phyloP scores from a whole-genome alignment of 2,888 invertebrate species.

The Eutolmus rufibarbis region DNA sequence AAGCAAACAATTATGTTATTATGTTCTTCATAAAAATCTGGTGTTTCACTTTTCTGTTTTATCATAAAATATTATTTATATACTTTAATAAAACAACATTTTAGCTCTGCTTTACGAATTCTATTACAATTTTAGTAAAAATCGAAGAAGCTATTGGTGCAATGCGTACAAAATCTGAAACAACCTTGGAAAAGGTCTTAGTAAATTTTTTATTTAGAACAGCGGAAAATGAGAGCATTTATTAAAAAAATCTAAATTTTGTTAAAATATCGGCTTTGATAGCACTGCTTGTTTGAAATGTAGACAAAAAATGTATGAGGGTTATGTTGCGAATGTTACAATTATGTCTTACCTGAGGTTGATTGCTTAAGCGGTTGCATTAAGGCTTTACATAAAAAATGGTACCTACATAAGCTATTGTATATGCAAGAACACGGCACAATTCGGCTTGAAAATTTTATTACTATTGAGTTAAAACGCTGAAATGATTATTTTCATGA shows the following conservation, averaged over 20 bases:
- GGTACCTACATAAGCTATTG: neutral
- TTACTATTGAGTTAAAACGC: neutral
- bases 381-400: neutral
- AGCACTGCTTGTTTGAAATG: neutral
- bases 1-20: neutral
- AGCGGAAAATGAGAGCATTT: too few relatives aligned
- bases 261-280: neutral
- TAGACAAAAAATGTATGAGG: neutral
- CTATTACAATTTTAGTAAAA: too few relatives aligned
- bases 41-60: neutral
- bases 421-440: neutral
- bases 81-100: too few relatives aligned
- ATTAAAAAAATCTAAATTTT: neutral
- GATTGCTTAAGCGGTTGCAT: neutral
- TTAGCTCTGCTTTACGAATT: too few relatives aligned
- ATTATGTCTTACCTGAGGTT: neutral
- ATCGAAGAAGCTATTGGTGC: too few relatives aligned
- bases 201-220: too few relatives aligned
- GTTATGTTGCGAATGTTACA: neutral
- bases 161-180: neutral
- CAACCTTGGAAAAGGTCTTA: too few relatives aligned
- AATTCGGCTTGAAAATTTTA: neutral
- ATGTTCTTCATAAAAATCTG: neutral
- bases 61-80: too few relatives aligned
- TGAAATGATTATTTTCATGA: neutral